Base-by-base conservation (phyloP, 2,888 invertebrate genomes). In the Polydrusus pterygomalis region DNA sequence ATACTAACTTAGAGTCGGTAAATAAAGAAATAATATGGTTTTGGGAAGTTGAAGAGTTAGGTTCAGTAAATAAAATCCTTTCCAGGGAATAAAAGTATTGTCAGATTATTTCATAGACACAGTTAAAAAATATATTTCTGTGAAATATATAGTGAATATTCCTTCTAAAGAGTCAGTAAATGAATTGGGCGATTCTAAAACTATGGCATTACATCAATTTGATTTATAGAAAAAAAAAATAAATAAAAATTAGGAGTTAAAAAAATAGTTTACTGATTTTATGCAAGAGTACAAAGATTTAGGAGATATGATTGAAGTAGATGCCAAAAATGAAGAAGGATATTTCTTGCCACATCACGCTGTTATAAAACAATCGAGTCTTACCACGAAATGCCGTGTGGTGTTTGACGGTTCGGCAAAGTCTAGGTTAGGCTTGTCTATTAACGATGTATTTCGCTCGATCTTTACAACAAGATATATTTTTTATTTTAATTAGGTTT, bases 381-480 rank as follows among this genome's bases (percentile, higher is more conserved):
- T 43, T 13, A 72, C 65, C n/a, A 65, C 58, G 13, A 70, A 63
- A 34, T 20, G 60, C 8, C n/a, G n/a, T n/a, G n/a, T n/a, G n/a
- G n/a, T n/a, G n/a, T n/a, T n/a, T n/a, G n/a, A n/a, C n/a, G n/a
- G 70, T 1, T 67, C 67, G 13, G 34, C 60, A 15, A 67, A 70
- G 30, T 56, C 73, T 20, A 30, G 38, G 30, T 20, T 62, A 9
- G 79, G 78, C 7, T 1, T 74, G 11, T 81, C 79, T 9, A 56
- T 83, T 38, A 82, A 81, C 70, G 79, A 81, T 62, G 18, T 51
- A 75, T 17, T 58, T 64, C 11, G 82, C 82, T 11, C 79, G 80
- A 1, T 60, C 51, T 7, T 11, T 74, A 13, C 77, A 77, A 51
- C 45, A 70, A 5, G 70, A 70, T n/a, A 13, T 77, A 18, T 64